Base-by-base conservation (phyloP, 2,888 invertebrate genomes). In the Pterobdella sp. region DNA sequence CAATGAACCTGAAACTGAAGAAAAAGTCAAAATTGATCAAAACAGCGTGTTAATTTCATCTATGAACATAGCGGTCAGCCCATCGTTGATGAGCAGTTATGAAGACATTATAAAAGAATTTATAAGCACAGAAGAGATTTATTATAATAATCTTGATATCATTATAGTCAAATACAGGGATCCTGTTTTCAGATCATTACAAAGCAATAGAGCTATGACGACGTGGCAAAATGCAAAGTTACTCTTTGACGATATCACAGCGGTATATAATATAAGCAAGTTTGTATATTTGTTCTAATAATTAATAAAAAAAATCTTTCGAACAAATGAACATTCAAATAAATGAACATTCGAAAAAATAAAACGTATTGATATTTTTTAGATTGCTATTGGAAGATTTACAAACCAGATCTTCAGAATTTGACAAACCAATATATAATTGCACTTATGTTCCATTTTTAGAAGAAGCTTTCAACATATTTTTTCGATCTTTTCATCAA, bases 151-250 rank as follows among this genome's bases (percentile, higher is more conserved):
- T 32, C 37, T 71, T 31, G 34, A 31, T 26, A 32, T 35, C 1
- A n/a, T 71, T 31, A 36, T 71, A 0, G 26, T 36, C 4, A 60
- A 18, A n/a, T 71, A 63, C 63, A 32, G 60, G 34, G 63, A 18
- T 22, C 63, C 71, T 2, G 56, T 63, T 26, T 31, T 56, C 56
- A 35, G 1, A 34, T 71, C 71, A 22, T 31, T 71, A 26, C 56
- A 71, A n/a, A 60, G 29, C 14, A 71, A 71, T 36, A 29, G 71
- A 31, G 60, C 71, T 0, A 18, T 71, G 26, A 36, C 36, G n/a
- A 60, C 35, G n/a, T 71, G 71, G 71, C 71, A 71, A 36, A 71
- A 71, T 63, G 71, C 63, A 34, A 71, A 63, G 36, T 52, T 71
- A 63, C 63, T 71, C n/a, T 71, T 71, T 63, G 71, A 71, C 31